Conservation (phyloP, 2,797 vertebrate genomes). For the Lacerta bilineata region DNA sequence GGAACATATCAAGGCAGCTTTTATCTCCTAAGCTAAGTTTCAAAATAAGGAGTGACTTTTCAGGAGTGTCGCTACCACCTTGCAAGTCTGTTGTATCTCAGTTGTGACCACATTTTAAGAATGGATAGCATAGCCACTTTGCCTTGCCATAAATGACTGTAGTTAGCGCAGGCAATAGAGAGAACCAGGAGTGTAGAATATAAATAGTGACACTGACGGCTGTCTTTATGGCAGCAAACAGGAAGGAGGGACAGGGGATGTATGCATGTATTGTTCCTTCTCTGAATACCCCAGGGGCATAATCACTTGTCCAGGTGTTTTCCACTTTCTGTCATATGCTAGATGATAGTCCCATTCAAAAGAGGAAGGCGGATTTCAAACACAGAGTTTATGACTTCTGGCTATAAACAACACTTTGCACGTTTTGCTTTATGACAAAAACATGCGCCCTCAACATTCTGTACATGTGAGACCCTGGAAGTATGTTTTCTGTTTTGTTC, state of each 20-base stretch:
- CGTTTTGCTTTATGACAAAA: conserved; percentile 1
- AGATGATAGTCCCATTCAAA: background rate
- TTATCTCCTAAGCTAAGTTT: background rate
- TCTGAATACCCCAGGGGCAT: background rate
- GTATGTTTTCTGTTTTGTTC: conserved; percentile 1
- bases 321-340: background rate
- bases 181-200: conserved; percentile 15
- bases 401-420: background rate
- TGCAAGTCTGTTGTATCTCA: background rate
- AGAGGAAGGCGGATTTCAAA: conserved; percentile 9
- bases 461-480: background rate
- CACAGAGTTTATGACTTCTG: conserved; percentile 2
- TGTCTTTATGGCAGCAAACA: conserved; percentile 38
- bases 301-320: conserved; percentile 40
- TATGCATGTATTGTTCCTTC: conserved; percentile 33
- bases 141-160: conserved; percentile 32
- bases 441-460: background rate
- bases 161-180: conserved; percentile 45
- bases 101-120: background rate
- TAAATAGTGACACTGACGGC: conserved; percentile 44
- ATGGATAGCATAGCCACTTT: conserved; percentile 24
- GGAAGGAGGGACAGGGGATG: conserved; percentile 39
- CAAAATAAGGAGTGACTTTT: conserved; percentile 3
- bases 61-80: background rate
- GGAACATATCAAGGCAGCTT: conserved; percentile 6